Evolutionary conservation across 1,140 invertebrate species (phyloP), one percentile per base, ranked within the genome.

Genomic region (Scaptodrosophila lebanonensis): DNA sequence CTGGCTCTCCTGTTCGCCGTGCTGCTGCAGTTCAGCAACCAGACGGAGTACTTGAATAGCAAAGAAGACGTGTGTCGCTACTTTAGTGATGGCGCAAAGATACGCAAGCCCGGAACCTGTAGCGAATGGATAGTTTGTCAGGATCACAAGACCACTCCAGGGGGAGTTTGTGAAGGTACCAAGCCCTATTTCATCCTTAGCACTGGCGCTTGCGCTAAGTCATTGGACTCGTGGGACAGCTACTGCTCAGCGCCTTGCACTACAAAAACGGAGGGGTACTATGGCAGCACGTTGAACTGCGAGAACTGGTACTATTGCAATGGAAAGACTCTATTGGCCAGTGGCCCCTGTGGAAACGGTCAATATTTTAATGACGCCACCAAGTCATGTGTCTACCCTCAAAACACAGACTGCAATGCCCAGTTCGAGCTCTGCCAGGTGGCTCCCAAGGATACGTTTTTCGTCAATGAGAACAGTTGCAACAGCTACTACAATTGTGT

Each of bases 101-200:
- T 85, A 3, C 66, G 76, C 0, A 65, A 83, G 32, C 83, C 83
- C 4, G 60, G 57, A 3, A 51, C 59, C 7, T 85, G 83, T n/a
- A 22, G 45, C 16, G 53, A 66, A 0, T 66, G 35, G 29, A 64
- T 84, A 13, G 25, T 9, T 2, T 84, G 83, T 25, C 0, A 73
- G 3, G 12, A 73, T 38, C 50, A 9, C 2, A 13, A 16, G 4
- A 64, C 27, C 30, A 29, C 16, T 0, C 11, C 18, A 0, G 51
- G 39, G 1, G 38, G 9, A 9, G 29, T 0, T 1, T 73, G 73
- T 7, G 7, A 8, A 1, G 18, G 16, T 0, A 1, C 18, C 1
- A 32, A 9, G 1, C 25, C 35, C 0, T 35, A 47, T 3, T 77
- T 54, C 5, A 56, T 18, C 13, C 13, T 66, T 6, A 0, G 1